phyloP scores from a whole-genome alignment of 2,888 invertebrate genomes.

The Eueremaeus valkanovi region DNA sequence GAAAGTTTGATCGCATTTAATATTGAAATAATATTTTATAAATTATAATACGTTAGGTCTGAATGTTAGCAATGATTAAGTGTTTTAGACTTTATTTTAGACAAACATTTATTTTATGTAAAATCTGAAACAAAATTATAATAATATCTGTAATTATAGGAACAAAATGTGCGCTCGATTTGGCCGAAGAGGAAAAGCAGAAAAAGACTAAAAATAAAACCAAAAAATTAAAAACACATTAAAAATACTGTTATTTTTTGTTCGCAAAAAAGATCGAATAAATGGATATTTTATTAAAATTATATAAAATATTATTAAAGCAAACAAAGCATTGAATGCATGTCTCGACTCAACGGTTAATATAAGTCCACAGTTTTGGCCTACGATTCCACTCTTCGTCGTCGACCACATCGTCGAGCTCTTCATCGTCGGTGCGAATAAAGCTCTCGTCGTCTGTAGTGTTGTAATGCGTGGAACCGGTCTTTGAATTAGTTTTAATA shows the following conservation, averaged over 20 bases:
- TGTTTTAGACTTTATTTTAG: background rate
- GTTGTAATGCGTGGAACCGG: slow-evolving; percentile 43
- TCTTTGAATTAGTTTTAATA: slow-evolving; percentile 42
- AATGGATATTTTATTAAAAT: too few species aligned
- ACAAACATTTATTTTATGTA: background rate
- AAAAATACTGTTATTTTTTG: too few species aligned
- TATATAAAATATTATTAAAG: background rate
- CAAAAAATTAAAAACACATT: background rate
- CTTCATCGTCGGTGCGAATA: slow-evolving; percentile 51
- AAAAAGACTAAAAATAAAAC: background rate
- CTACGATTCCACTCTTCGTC: background rate
- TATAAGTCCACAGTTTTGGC: slow-evolving; percentile 6
- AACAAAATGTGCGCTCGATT: background rate
- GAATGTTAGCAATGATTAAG: too few species aligned
- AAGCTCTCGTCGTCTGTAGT: slow-evolving; percentile 51
- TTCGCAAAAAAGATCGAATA: too few species aligned
- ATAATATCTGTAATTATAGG: background rate
- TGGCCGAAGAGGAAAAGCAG: background rate
- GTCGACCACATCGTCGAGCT: slow-evolving; percentile 48
- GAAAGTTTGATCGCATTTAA: too few species aligned
- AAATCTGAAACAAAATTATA: background rate
- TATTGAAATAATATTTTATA: too few species aligned
- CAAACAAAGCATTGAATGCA: background rate
- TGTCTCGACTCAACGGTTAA: background rate
- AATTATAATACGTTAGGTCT: too few species aligned